Evolutionary conservation across 2,797 vertebrate genomes (phyloP).

Genomic region (Ambastaia sidthimunki): DNA sequence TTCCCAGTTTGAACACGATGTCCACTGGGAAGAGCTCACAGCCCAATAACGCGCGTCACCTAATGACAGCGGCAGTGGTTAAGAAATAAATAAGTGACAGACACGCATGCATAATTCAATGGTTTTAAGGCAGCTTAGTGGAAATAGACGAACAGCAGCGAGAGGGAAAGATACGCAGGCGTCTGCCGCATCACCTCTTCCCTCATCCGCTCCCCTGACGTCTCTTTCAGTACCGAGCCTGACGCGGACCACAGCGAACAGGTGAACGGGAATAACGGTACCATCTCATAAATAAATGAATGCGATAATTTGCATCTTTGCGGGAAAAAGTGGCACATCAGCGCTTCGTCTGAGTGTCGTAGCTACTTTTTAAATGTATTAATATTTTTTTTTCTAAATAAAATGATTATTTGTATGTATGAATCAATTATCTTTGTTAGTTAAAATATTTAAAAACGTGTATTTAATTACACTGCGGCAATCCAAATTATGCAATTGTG

Average conservation of each 20-base stretch:
- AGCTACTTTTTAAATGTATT: conserved; percentile 39
- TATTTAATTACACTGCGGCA: conserved; percentile 70
- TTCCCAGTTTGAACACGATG: conserved; percentile 39
- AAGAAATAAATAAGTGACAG: conserved; percentile 64
- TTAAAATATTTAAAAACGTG: no score
- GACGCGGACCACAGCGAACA: conserved; percentile 60
- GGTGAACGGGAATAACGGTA: conserved; percentile 69
- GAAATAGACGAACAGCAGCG: conserved; percentile 26
- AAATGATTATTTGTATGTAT: no score
- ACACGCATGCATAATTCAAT: conserved; percentile 73
- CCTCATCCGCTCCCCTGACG: conserved; percentile 68
- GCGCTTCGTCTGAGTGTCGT: conserved; percentile 73
- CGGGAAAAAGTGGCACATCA: conserved; percentile 74
- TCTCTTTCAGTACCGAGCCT: conserved; percentile 68
- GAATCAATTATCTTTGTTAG: no score
- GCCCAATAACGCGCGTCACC: conserved; percentile 55
- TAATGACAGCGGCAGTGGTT: conserved; percentile 62
- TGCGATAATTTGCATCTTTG: conserved; percentile 76
- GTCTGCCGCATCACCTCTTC: conserved; percentile 57
- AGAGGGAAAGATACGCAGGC: conserved; percentile 27
- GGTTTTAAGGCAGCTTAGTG: conserved; percentile 70
- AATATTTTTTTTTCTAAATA: no score
- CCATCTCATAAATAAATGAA: conserved; percentile 77
- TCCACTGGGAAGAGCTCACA: conserved; percentile 39
- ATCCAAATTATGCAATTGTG: conserved; percentile 80